A percentile compares a stretch with the other conserved stretches of the same genome.
phyloP scores from a whole-genome alignment of 2,888 invertebrate species.

The Drosophila putrida region DNA sequence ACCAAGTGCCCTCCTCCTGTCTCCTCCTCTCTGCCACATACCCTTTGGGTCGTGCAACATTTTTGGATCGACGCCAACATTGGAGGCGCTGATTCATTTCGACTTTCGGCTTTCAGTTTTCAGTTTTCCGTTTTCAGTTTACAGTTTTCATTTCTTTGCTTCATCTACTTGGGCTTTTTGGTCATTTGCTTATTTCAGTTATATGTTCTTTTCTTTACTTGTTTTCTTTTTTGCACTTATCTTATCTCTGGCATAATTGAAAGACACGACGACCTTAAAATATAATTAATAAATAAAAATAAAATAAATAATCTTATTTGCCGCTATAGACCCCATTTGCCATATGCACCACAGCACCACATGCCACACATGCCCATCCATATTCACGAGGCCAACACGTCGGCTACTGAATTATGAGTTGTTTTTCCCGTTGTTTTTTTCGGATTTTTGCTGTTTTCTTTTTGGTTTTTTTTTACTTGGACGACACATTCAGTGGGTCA shows the following conservation, averaged over 20 bases:
- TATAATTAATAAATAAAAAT: constrained; percentile 46
- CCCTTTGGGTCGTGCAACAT: constrained; percentile 6
- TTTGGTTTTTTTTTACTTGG: not conserved
- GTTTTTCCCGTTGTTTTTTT: constrained; percentile 10
- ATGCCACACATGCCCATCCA: constrained; percentile 35
- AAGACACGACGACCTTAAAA: constrained; percentile 63
- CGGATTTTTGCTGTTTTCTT: not conserved
- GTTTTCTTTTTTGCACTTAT: constrained; percentile 50
- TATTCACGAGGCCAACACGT: constrained; percentile 29
- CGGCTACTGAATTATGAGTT: constrained; percentile 28
- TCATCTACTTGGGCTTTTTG: not conserved
- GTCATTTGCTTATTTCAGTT: constrained; percentile 1
- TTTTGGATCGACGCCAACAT: constrained; percentile 53
- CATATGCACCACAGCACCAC: constrained; percentile 16
- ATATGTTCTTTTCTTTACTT: not conserved
- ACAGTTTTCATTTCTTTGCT: constrained; percentile 21
- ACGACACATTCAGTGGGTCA: constrained; percentile 25
- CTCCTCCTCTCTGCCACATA: not conserved
- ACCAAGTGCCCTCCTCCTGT: not conserved
- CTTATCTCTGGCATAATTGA: constrained; percentile 63
- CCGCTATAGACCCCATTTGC: constrained; percentile 39
- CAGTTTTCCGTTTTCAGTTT: constrained; percentile 33
- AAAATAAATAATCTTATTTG: constrained; percentile 31
- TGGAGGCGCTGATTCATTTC: constrained; percentile 56
- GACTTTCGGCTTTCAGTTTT: constrained; percentile 25